Base-by-base conservation (phyloP, 2,113 vertebrate species). In the Promerops cafer region DNA sequence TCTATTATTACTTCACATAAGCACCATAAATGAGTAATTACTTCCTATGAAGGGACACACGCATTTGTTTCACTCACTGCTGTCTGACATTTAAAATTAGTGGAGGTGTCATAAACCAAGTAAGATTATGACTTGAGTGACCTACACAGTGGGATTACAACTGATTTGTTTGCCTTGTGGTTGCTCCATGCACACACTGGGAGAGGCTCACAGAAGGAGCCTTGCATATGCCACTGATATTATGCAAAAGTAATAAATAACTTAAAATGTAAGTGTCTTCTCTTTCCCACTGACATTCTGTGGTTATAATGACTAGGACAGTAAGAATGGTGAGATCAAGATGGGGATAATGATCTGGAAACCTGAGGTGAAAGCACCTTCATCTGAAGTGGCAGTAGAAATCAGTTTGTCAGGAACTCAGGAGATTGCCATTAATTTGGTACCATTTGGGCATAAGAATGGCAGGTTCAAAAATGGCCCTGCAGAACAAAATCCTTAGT, bases 131-230 rank as follows among this genome's bases (percentile, higher is more conserved):
- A 22, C 52, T 80, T 76, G 53, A 60, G 31, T 82, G 45, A 39
- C 61, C 61, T n/a, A 28, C 31, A 45, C 14, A 20, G 50, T 14
- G 35, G 27, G 8, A 35, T 71, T 75, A 37, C 57, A 80, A 9
- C 13, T 6, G 5, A 30, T 33, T 24, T 42, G 19, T 52, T 76
- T 77, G 63, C 20, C 49, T 33, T 80, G 24, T 6, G 3, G 13
- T 47, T 79, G 44, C 61, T 47, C 27, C 47, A 31, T 3, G 6
- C 49, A n/a, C 5, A 4, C 24, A 11, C 0, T 0, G 16, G 37
- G 40, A 47, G 40, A 60, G 57, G 26, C 8, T 37, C 40, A 60
- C 44, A 72, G 70, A 64, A 71, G 18, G 33, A 71, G 24, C 44
- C 33, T 89, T 82, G 27, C 0, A 0, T 40, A 16, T 50, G 52